Evolutionary conservation across 2,113 vertebrate species (phyloP).

Genomic region (Hemiscyllium ocellatum): DNA sequence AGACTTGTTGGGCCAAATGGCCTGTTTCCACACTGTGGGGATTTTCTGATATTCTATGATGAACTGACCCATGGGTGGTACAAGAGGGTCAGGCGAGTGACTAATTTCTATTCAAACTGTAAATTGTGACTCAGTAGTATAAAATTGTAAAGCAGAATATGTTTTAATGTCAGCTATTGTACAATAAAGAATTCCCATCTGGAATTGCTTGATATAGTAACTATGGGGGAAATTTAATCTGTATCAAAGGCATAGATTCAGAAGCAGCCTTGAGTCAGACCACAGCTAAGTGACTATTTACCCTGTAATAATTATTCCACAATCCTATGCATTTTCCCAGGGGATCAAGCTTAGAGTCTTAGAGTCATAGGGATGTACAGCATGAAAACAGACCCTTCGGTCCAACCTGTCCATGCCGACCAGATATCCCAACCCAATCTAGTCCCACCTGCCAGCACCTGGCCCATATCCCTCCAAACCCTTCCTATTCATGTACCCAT

Average conservation of each 20-base stretch:
- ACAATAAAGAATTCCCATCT: not conserved
- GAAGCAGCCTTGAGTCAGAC: not conserved
- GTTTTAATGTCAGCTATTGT: not conserved
- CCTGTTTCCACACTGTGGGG: no score
- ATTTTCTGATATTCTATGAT: no score
- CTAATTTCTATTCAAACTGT: not conserved
- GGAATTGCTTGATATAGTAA: not conserved
- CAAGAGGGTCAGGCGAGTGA: not conserved
- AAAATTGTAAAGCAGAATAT: not conserved
- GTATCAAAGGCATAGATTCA: not conserved
- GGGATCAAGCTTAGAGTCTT: no score
- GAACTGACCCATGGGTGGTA: not conserved
- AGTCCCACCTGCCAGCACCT: no score
- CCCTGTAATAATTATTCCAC: not conserved
- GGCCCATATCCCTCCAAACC: no score
- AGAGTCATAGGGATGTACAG: no score
- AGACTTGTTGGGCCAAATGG: no score
- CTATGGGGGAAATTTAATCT: not conserved
- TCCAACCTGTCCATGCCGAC: no score
- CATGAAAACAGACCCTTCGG: no score
- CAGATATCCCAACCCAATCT: no score
- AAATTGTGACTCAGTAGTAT: not conserved
- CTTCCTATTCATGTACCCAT: no score
- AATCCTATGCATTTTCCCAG: not conserved
- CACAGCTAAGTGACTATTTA: not conserved